Evolutionary conservation across 2,797 vertebrate species (phyloP).

Genomic region (Platalea minor): DNA sequence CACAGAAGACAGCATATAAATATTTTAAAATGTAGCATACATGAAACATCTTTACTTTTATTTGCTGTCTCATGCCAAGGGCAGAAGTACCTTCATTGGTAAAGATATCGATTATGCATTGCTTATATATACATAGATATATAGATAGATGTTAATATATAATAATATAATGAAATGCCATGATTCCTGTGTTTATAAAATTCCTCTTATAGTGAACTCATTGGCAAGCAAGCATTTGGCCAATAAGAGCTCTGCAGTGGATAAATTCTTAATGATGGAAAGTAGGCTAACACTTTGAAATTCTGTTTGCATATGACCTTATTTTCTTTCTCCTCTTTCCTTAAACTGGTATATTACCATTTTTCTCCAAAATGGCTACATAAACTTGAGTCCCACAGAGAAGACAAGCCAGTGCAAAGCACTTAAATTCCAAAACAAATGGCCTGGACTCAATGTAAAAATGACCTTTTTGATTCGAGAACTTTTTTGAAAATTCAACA

Average conservation of each 20-base stretch:
- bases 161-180: neutral
- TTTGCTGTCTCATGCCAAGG: constrained; percentile 52
- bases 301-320: constrained; percentile 43
- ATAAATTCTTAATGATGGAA: constrained; percentile 60
- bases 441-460: constrained; percentile 39
- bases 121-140: neutral
- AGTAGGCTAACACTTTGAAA: constrained; percentile 37
- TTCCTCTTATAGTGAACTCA: neutral
- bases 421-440: constrained; percentile 68
- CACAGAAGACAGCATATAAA: constrained; percentile 67
- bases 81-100: neutral
- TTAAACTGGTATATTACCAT: neutral
- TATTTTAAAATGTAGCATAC: constrained; percentile 65
- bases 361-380: constrained; percentile 34
- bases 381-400: neutral
- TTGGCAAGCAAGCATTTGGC: constrained; percentile 23
- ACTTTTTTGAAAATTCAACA: constrained; percentile 61
- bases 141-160: neutral
- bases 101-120: neutral
- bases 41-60: constrained; percentile 62
- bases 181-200: constrained; percentile 30
- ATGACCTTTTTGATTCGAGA: constrained; percentile 50
- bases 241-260: constrained; percentile 3
- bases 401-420: constrained; percentile 13
- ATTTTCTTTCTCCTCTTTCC: neutral